Evolutionary conservation across 2,113 vertebrate species (phyloP).

Genomic region (Rhinoderma darwinii): DNA sequence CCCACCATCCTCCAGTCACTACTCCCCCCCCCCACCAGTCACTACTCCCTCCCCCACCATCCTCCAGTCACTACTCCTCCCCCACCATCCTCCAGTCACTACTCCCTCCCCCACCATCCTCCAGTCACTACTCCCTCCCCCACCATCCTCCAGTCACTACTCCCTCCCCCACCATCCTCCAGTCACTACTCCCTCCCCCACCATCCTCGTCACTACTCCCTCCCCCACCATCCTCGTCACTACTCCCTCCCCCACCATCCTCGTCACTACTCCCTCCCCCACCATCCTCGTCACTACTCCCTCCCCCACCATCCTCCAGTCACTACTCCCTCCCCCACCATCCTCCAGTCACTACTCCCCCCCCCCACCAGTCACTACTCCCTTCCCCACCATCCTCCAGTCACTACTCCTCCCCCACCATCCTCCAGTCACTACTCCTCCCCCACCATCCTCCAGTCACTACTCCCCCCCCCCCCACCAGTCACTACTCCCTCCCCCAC

Average conservation of each 20-base stretch:
- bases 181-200: no score
- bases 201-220: conserved; percentile 62
- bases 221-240: no score
- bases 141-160: conserved; percentile 57
- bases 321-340: conserved; percentile 60
- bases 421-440: conserved; percentile 58
- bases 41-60: no score
- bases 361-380: no score
- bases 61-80: conserved; percentile 61
- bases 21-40: no score
- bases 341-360: conserved; percentile 60
- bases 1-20: conserved; percentile 52
- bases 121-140: conserved; percentile 56
- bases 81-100: no score
- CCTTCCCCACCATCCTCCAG: background rate
- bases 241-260: conserved; percentile 40
- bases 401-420: conserved; percentile 62
- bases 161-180: no score
- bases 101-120: conserved; percentile 32
- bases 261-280: conserved; percentile 63
- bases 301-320: background rate
- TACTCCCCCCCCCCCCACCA: no score
- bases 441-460: conserved; percentile 33
- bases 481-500: no score
- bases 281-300: no score